Percentiles rank a stretch among this genome's conserved stretches.
Evolutionary conservation across 1,140 invertebrate species (phyloP).

Genomic region (Drosophila kohkoa): DNA sequence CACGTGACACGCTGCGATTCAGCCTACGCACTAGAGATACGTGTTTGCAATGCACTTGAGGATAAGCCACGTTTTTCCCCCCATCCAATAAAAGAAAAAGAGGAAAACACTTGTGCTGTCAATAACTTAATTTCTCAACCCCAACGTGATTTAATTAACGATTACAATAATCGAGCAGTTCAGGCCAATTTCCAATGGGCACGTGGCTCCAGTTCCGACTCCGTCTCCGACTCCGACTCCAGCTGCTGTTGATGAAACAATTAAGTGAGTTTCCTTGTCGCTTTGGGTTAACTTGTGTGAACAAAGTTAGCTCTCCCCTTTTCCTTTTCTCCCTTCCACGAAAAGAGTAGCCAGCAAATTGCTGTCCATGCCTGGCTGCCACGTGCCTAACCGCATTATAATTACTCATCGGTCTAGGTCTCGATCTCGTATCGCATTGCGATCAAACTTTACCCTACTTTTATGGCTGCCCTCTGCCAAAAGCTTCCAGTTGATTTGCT

Average conservation of each 20-base stretch:
- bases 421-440: background rate
- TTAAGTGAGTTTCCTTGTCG: slow-evolving; percentile 72
- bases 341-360: too few relatives aligned
- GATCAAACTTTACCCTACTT: background rate
- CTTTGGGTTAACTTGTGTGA: slow-evolving; percentile 21
- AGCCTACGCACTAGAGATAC: background rate
- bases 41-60: background rate
- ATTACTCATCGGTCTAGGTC: background rate
- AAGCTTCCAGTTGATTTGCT: slow-evolving; percentile 38
- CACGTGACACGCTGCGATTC: slow-evolving; percentile 31
- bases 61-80: slow-evolving; percentile 55
- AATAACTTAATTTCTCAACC: slow-evolving; percentile 74
- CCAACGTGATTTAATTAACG: slow-evolving; percentile 82
- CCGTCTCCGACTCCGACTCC: too few relatives aligned
- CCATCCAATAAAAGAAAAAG: background rate
- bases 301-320: slow-evolving; percentile 5
- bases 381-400: background rate
- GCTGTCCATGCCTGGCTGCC: too few relatives aligned
- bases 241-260: slow-evolving; percentile 48
- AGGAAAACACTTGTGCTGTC: slow-evolving; percentile 61
- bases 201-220: slow-evolving; percentile 6
- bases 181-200: background rate
- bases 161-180: slow-evolving; percentile 45
- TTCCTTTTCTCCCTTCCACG: too few relatives aligned
- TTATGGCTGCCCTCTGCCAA: too few relatives aligned